Conservation (phyloP, 2,888 invertebrate species). For the Pherbina coryleti region DNA sequence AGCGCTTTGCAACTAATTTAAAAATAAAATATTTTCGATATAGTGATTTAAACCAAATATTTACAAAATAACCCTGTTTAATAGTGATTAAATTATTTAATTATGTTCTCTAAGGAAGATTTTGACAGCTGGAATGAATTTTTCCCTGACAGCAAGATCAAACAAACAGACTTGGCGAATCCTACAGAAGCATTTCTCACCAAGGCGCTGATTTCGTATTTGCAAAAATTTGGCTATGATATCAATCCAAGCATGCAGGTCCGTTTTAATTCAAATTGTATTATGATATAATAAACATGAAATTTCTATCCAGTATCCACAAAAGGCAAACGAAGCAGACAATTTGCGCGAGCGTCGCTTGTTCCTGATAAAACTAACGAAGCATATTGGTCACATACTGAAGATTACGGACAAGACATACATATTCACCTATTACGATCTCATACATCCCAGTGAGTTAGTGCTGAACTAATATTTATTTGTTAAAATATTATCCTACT, state of each 20-base stretch:
- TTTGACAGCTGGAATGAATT: slow-evolving; percentile 58
- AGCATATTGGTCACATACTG: slow-evolving; percentile 62
- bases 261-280: neutral
- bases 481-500: neutral
- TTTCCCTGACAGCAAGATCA: slow-evolving; percentile 60
- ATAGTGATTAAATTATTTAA: neutral
- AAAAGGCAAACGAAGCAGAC: slow-evolving; percentile 47
- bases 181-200: slow-evolving; percentile 60
- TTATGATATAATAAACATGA: slow-evolving; percentile 28
- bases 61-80: neutral
- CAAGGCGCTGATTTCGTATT: slow-evolving; percentile 57
- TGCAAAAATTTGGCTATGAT: slow-evolving; percentile 60
- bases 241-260: slow-evolving; percentile 53
- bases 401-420: slow-evolving; percentile 62
- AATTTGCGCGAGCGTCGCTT: slow-evolving; percentile 55
- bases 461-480: neutral
- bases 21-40: too few relatives aligned
- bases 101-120: slow-evolving; percentile 53
- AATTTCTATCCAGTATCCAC: neutral
- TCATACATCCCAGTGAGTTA: slow-evolving; percentile 60
- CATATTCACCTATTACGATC: slow-evolving; percentile 59
- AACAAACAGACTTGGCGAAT: slow-evolving; percentile 53
- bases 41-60: too few relatives aligned
- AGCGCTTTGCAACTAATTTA: too few relatives aligned
- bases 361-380: slow-evolving; percentile 57